Base-by-base conservation (phyloP, 1,140 invertebrate species). In the Teleogryllus occipitalis region DNA sequence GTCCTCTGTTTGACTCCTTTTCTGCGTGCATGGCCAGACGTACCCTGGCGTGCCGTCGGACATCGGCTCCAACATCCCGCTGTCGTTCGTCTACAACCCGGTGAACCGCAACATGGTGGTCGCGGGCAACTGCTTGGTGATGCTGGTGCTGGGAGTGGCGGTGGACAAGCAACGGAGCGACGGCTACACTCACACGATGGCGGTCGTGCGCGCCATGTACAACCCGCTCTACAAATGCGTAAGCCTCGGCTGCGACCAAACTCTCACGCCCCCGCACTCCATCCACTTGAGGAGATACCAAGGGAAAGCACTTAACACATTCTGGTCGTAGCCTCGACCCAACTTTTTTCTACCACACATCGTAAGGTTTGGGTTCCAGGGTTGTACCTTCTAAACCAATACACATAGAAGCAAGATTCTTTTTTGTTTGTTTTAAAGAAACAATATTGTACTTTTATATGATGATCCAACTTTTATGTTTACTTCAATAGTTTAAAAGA, bases 181-280 rank as follows among this genome's bases (percentile, higher is more conserved):
- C 85, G 92, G 92, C 5, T 90, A 89, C 82, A 82, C 82, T 0
- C 92, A 94, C 84, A 88, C 88, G 0, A 88, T 88, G 54, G 87
- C 88, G 8, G 88, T 93, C n/a, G 90, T 91, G 7, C 88, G 89
- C 39, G 87, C 92, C 0, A 86, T 93, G 5, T 93, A 92, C 82
- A 93, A 93, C 86, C 88, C 88, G 14, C 86, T 93, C 8, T 93
- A 90, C 82, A 89, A 91, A 83, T 89, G 90, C 72, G 87, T 93
- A 82, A 80, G 54, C 80, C 15, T 65, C n/a, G n/a, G n/a, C n/a
- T n/a, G n/a, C n/a, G n/a, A 39, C 27, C 27, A 5, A 1, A 39
- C 27, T 5, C 27, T 39, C 27, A 5, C 27, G 27, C 27, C 27
- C 27, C 27, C 27, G 1, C 27, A 5, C 5, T 39, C 27, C 1